These are phyloP conservation scores for Ceriagrion tenellum DNA, from an alignment of 2,888 invertebrate species.

Conservation along the genomic window DNA sequence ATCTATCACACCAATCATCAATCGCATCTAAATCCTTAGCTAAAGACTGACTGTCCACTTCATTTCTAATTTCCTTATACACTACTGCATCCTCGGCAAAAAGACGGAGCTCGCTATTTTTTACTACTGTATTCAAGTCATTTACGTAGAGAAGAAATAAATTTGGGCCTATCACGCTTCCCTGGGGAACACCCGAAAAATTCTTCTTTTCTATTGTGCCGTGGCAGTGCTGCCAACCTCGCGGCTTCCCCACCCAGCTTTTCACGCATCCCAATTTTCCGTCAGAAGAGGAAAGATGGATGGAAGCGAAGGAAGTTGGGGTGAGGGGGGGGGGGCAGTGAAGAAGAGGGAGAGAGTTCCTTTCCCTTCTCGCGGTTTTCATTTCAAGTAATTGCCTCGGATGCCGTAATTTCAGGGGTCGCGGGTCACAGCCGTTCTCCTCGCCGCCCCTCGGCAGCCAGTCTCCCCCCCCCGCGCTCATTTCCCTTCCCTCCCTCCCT, in stretches of 20 bases:
- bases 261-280: not conserved
- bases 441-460: not conserved
- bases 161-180: no score
- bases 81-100: no score
- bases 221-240: not conserved
- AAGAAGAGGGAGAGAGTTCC: not conserved
- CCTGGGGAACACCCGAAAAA: not conserved
- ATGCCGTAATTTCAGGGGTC: constrained; percentile 40
- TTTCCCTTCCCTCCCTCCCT: no score
- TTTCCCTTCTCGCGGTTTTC: constrained; percentile 12
- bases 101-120: no score
- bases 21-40: no score
- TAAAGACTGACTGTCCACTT: no score
- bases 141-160: no score
- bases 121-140: no score
- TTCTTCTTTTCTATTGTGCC: not conserved
- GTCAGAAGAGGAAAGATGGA: not conserved
- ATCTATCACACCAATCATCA: no score
- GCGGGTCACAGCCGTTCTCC: constrained; percentile 2
- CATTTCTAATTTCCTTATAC: no score
- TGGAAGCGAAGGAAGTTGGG: no score
- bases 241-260: not conserved
- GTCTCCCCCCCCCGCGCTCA: not conserved
- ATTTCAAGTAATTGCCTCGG: constrained; percentile 45
- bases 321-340: no score